phyloP scores from a whole-genome alignment of 2,113 vertebrate species.

The Mormoops blainvillei region DNA sequence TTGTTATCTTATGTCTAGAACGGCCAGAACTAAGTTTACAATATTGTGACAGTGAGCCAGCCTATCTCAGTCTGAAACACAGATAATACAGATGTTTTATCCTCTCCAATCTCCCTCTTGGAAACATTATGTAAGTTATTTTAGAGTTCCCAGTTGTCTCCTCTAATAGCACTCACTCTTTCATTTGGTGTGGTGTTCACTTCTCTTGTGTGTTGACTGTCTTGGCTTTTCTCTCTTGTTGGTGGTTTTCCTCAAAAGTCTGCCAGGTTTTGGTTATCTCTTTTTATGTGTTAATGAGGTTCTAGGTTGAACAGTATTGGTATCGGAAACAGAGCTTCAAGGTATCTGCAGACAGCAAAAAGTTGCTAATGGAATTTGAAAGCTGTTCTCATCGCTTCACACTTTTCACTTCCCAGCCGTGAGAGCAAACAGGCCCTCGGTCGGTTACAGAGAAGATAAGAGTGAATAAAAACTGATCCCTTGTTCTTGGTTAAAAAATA shows the following conservation, averaged over 20 bases:
- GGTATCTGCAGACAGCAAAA: conserved; percentile 57
- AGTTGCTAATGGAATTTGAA: conserved; percentile 62
- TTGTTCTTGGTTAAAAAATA: neutral
- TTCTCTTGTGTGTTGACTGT: neutral
- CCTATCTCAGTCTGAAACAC: neutral
- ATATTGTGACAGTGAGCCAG: neutral
- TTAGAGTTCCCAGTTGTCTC: neutral
- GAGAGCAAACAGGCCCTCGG: conserved; percentile 37
- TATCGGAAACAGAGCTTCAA: conserved; percentile 57
- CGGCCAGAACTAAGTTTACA: conserved; percentile 6
- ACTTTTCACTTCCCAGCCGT: neutral
- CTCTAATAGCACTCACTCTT: neutral
- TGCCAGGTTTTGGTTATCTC: conserved; percentile 62
- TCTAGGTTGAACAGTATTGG: conserved; percentile 50
- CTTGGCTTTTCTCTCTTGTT: conserved; percentile 28
- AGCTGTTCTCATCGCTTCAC: conserved; percentile 41
- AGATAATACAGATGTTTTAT: neutral
- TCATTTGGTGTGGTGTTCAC: neutral
- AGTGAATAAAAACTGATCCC: conserved; percentile 1
- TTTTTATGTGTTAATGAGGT: conserved; percentile 55
- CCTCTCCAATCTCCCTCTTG: neutral
- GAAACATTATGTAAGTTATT: neutral
- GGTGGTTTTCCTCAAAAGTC: conserved; percentile 46
- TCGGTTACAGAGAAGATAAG: neutral
- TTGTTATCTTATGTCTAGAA: neutral